phyloP scores from a whole-genome alignment of 1,140 invertebrate species.

The Zaprionus davidi region DNA sequence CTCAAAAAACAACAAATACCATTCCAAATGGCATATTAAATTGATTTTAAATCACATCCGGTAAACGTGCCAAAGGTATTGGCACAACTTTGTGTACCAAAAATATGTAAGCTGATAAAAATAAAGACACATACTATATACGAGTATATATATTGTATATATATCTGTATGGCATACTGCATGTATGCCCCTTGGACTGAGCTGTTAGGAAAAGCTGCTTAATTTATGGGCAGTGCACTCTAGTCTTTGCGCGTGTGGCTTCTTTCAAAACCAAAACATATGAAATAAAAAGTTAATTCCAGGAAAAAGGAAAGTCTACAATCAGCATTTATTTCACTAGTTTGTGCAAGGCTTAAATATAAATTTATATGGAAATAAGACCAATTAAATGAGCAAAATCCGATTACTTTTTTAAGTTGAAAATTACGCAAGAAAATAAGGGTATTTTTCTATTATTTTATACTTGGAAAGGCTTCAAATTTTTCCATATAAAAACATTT shows the following conservation, averaged over 20 bases:
- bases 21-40: slow-evolving; percentile 19
- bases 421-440: too few relatives aligned
- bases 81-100: neutral
- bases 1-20: neutral
- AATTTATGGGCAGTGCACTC: neutral
- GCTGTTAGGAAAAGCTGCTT: neutral
- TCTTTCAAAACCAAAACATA: neutral
- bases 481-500: neutral
- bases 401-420: too few relatives aligned
- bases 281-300: neutral
- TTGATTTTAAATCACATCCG: slow-evolving; percentile 6
- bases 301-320: neutral
- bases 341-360: neutral
- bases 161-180: neutral
- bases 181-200: neutral
- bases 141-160: neutral
- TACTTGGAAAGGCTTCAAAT: neutral
- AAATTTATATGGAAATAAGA: neutral
- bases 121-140: neutral
- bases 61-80: neutral
- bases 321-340: neutral
- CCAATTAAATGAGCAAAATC: neutral
- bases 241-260: neutral
- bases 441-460: neutral
- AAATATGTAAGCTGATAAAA: neutral